phyloP scores from a whole-genome alignment of 2,113 vertebrate species.

The Motacilla tschutschensis region DNA sequence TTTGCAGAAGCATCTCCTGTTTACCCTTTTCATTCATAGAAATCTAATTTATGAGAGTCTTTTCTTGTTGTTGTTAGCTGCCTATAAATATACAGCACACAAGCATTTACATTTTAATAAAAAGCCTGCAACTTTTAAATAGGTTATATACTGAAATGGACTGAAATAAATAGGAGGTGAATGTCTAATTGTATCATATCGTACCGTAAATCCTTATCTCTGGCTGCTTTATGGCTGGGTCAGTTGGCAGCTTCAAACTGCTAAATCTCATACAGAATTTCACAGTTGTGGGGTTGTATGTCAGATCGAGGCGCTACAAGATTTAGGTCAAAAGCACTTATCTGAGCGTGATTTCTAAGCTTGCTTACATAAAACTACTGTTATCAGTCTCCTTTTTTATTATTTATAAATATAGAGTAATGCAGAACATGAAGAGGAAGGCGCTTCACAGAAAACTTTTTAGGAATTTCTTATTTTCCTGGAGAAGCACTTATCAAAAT shows the following conservation, averaged over 20 bases:
- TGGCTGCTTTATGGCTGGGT: conserved; percentile 75
- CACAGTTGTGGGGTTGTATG: conserved; percentile 77
- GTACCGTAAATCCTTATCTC: conserved; percentile 78
- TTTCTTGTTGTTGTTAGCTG: conserved; percentile 53
- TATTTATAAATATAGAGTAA: conserved; percentile 69
- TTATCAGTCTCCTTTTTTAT: conserved; percentile 72
- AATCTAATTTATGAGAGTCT: conserved; percentile 69
- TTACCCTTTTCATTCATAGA: conserved; percentile 73
- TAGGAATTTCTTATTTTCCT: conserved; percentile 50
- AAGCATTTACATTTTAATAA: conserved; percentile 70
- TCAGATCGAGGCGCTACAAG: conserved; percentile 76
- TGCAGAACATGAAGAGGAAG: conserved; percentile 44
- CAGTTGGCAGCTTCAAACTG: conserved; percentile 78
- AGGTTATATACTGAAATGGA: conserved; percentile 66
- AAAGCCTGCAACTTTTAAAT: conserved; percentile 67
- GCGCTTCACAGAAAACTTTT: conserved; percentile 60
- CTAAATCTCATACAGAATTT: conserved; percentile 79
- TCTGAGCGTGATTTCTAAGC: conserved; percentile 79
- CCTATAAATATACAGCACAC: conserved; percentile 49
- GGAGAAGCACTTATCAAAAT: conserved; percentile 37
- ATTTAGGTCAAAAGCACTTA: conserved; percentile 84
- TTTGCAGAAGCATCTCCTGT: conserved; percentile 73
- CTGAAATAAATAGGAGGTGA: conserved; percentile 75
- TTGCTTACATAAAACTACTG: conserved; percentile 79
- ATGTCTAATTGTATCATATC: conserved; percentile 82